Evolutionary conservation across 2,888 invertebrate genomes (phyloP).

Genomic region (Melinaea marsaeus): DNA sequence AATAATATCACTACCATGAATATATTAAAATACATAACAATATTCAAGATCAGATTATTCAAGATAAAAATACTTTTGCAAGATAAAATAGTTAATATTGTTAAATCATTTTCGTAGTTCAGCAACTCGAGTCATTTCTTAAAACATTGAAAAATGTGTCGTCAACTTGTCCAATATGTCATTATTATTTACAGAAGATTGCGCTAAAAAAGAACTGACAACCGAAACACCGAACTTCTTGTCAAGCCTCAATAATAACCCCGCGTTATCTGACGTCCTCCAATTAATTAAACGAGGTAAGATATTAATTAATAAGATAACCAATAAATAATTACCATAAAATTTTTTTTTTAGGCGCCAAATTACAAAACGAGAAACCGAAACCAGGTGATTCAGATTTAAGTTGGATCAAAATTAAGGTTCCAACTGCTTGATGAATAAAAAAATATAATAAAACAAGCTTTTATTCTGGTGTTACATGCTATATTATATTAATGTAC

Average conservation of each 20-base stretch:
- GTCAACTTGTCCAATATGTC: too few relatives aligned
- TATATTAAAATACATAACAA: too few relatives aligned
- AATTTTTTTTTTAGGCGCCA: conserved; percentile 44
- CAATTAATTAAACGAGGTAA: conserved; percentile 4
- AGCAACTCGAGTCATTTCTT: too few relatives aligned
- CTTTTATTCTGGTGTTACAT: too few relatives aligned
- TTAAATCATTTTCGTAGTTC: too few relatives aligned
- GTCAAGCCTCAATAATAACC: background rate
- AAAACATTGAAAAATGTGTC: too few relatives aligned
- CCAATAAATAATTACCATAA: background rate
- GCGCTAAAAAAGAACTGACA: background rate
- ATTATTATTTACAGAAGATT: background rate
- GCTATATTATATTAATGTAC: too few relatives aligned
- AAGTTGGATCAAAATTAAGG: conserved; percentile 59
- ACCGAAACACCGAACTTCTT: background rate
- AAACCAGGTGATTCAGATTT: conserved; percentile 42
- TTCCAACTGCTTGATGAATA: conserved; percentile 37
- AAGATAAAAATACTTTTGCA: too few relatives aligned
- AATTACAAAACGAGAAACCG: conserved; percentile 38
- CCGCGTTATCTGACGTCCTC: conserved; percentile 1
- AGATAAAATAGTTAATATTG: too few relatives aligned
- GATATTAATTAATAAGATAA: conserved; percentile 1
- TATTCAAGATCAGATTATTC: too few relatives aligned
- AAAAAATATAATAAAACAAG: background rate
- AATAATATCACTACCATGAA: too few relatives aligned